A percentile compares a stretch with the other conserved stretches of the same genome.
These are phyloP conservation scores for Anguilla pacifica DNA, from an alignment of 2,797 vertebrate species.

Conservation along the genomic window DNA sequence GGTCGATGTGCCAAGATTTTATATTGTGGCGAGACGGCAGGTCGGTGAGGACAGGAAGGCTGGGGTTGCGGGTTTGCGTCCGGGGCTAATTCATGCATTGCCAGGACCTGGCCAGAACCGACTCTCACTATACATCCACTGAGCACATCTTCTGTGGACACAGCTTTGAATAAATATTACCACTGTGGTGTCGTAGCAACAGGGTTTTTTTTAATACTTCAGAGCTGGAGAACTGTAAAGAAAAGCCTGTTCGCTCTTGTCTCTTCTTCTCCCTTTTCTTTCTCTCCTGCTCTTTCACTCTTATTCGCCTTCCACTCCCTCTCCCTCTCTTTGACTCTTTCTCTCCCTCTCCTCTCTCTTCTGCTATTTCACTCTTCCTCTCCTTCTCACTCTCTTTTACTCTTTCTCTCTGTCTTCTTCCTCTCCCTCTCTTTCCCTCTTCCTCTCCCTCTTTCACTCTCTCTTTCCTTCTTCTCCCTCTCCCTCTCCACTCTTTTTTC, in stretches of 20 bases:
- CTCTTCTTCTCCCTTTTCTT: neutral
- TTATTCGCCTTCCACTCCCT: neutral
- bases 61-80: neutral
- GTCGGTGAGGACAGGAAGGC: neutral
- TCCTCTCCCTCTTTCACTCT: neutral
- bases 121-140: neutral
- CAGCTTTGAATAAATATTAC: conserved; percentile 3
- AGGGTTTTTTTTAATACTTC: neutral
- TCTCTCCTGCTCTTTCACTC: neutral
- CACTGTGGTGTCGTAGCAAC: neutral
- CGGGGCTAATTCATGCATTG: neutral
- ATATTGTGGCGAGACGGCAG: neutral
- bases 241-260: neutral
- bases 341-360: neutral
- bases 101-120: neutral
- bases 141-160: neutral
- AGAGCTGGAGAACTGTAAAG: neutral
- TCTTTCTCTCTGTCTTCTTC: neutral
- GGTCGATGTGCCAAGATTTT: neutral
- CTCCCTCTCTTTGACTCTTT: neutral
- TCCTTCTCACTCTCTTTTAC: neutral
- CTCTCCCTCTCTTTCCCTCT: neutral
- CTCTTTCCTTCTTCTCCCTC: no score
- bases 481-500: neutral
- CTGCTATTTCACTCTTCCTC: neutral